phyloP scores from a whole-genome alignment of 92 coral and sea anemone genomes.

The Galaxea fascicularis region DNA sequence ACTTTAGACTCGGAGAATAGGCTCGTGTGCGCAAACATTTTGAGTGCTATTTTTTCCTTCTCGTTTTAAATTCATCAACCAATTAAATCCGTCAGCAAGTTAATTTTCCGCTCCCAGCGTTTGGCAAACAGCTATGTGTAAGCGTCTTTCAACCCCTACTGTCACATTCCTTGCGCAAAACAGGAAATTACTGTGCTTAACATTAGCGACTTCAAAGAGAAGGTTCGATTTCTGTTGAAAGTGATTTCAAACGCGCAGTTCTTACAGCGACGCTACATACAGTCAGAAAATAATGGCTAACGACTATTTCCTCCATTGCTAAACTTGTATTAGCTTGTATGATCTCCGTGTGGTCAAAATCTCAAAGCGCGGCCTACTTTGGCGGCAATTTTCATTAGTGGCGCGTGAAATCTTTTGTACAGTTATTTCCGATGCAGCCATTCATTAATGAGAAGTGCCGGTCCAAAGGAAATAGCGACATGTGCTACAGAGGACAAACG shows the following conservation, averaged over 20 bases:
- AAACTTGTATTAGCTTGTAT: background rate
- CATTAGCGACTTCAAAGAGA: background rate
- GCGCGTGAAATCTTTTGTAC: too few relatives aligned
- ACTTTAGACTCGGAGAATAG: too few relatives aligned
- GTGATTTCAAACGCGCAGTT: background rate
- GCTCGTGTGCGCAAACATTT: too few relatives aligned
- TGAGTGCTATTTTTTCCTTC: too few relatives aligned
- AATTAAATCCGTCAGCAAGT: background rate
- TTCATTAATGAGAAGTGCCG: background rate
- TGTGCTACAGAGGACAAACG: background rate
- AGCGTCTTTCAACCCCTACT: constrained; percentile 12
- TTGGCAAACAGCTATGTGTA: background rate
- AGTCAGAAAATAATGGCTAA: too few relatives aligned
- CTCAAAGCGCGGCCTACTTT: constrained; percentile 19
- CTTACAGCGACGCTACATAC: too few relatives aligned
- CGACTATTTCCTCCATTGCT: too few relatives aligned
- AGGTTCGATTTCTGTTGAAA: background rate
- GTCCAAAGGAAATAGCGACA: background rate
- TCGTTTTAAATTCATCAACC: too few relatives aligned
- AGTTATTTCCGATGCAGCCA: constrained; percentile 11
- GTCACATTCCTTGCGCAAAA: background rate
- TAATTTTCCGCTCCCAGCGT: background rate
- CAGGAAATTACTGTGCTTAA: constrained; percentile 9
- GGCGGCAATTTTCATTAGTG: constrained; percentile 1
- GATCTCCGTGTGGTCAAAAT: background rate